Conservation (phyloP, 2,113 vertebrate genomes). For the Zeus faber region DNA sequence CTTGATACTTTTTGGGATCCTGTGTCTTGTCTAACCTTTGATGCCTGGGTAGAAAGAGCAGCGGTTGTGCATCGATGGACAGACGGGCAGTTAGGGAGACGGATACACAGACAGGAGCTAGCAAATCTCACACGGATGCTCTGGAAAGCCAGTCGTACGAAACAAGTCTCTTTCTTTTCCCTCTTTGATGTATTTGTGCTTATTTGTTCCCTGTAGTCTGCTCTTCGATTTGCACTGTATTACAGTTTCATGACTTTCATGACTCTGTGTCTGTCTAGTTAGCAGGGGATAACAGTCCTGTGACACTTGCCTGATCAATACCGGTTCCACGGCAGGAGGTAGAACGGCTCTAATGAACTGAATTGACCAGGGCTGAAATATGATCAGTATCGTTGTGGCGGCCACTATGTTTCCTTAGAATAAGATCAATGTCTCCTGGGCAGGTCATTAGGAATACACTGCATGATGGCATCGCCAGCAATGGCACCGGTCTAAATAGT, state of each 20-base stretch:
- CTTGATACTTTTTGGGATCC: conserved; percentile 60
- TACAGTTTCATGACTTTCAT: conserved; percentile 48
- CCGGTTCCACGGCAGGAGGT: conserved; percentile 59
- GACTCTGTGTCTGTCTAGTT: conserved; percentile 45
- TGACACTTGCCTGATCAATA: conserved; percentile 67
- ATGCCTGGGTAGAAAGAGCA: conserved; percentile 40
- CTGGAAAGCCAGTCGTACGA: not conserved
- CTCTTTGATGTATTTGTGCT: conserved; percentile 16
- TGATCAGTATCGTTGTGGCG: conserved; percentile 72
- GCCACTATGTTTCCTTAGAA: conserved; percentile 73
- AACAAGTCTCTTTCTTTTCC: too few relatives aligned
- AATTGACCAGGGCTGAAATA: conserved; percentile 71
- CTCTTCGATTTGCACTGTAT: conserved; percentile 39
- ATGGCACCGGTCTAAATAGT: conserved; percentile 70
- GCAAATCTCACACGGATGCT: not conserved
- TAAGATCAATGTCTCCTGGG: conserved; percentile 73
- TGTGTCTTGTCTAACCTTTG: conserved; percentile 62
- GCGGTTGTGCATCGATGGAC: not conserved
- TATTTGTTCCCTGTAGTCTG: conserved; percentile 31
- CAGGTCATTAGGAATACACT: conserved; percentile 60
- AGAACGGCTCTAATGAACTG: conserved; percentile 69
- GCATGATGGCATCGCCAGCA: conserved; percentile 48
- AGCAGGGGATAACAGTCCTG: conserved; percentile 53
- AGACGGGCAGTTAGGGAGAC: conserved; percentile 1
- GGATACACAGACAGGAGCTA: not conserved